phyloP scores from a whole-genome alignment of 1,140 invertebrate genomes.

The Drosophila novamexicana region DNA sequence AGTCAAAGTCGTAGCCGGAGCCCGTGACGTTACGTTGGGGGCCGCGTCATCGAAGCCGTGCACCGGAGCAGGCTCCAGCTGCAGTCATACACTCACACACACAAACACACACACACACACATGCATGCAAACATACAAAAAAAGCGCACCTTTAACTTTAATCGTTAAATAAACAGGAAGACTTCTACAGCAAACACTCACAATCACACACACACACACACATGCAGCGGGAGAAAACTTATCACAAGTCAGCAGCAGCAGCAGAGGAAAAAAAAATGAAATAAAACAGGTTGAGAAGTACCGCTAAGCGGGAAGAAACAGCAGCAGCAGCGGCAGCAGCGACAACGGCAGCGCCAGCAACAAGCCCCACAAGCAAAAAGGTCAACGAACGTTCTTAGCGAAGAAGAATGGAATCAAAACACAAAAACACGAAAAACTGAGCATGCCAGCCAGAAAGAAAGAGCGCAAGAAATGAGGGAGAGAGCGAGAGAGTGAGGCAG shows the following conservation, averaged over 20 bases:
- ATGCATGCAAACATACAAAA: constrained; percentile 10
- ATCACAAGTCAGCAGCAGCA: constrained; percentile 46
- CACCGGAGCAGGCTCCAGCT: constrained; percentile 32
- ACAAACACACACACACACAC: constrained; percentile 9
- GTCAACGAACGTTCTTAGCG: constrained; percentile 84
- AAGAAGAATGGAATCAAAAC: constrained; percentile 84
- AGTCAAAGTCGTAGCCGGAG: constrained; percentile 25
- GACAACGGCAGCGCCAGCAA: constrained; percentile 55
- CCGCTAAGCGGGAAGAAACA: constrained; percentile 75
- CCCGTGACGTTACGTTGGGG: constrained; percentile 36
- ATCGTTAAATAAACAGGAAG: constrained; percentile 81
- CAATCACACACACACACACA: constrained; percentile 23
- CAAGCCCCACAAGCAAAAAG: constrained; percentile 65
- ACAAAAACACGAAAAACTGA: constrained; percentile 77
- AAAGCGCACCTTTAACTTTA: constrained; percentile 65
- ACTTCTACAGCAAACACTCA: constrained; percentile 77
- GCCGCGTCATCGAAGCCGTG: constrained; percentile 41
- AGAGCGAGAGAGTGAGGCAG: constrained; percentile 5
- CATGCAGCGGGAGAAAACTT: constrained; percentile 41
- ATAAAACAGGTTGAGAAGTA: constrained; percentile 84
- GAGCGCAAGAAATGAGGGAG: constrained; percentile 10
- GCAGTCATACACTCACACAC: constrained; percentile 17
- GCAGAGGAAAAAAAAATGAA: constrained; percentile 41
- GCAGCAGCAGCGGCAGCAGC: constrained; percentile 30
- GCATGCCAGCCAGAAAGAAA: constrained; percentile 31